Conservation (phyloP, 2,797 vertebrate species). For the Malurus leucopterus region DNA sequence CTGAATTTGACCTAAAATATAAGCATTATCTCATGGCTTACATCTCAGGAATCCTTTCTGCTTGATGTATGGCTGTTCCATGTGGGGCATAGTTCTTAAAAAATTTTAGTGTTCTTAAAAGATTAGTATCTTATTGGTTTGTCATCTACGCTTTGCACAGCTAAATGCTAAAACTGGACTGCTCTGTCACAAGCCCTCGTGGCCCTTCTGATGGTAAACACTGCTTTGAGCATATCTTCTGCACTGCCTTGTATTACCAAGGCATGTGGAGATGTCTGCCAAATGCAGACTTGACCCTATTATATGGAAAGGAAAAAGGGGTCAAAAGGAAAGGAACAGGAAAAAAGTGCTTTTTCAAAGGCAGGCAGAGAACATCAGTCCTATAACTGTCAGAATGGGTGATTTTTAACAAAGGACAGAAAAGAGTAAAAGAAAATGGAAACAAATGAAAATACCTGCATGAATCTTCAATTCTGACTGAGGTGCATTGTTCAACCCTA, state of each 20-base stretch:
- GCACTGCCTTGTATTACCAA: background rate
- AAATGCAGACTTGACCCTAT: background rate
- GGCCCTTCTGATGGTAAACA: background rate
- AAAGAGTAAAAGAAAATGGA: background rate
- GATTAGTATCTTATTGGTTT: background rate
- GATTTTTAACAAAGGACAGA: background rate
- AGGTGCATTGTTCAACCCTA: background rate
- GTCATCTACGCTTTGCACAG: background rate
- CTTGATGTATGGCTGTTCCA: background rate
- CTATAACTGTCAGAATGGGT: background rate
- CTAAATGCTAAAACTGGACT: background rate
- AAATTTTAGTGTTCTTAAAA: background rate
- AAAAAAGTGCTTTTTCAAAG: background rate
- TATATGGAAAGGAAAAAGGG: background rate
- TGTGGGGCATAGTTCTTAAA: background rate
- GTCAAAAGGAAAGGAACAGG: background rate
- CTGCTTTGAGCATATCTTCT: background rate
- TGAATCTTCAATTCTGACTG: background rate
- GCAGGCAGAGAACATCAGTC: background rate
- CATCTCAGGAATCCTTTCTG: background rate
- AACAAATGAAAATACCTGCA: background rate
- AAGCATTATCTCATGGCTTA: background rate
- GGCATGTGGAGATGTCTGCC: background rate
- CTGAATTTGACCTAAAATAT: background rate
- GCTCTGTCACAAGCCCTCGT: background rate